Evolutionary conservation across 2,113 vertebrate genomes (phyloP).

Genomic region (Pseudonaja textilis): DNA sequence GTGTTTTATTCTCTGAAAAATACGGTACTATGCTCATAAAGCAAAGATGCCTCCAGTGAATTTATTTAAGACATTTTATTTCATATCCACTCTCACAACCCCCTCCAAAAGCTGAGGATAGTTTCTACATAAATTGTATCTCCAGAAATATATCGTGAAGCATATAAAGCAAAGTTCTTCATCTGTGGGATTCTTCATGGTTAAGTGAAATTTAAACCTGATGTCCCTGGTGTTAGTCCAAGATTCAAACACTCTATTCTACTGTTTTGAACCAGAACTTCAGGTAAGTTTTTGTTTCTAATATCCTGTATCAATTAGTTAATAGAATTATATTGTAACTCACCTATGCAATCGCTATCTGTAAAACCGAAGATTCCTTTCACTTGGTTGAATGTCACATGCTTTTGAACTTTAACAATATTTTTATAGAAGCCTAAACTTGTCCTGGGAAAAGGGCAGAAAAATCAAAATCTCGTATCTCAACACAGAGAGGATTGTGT

Average conservation of each 20-base stretch:
- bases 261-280: not conserved
- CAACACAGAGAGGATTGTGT: not conserved
- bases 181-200: not conserved
- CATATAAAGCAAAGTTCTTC: not conserved
- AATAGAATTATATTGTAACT: constrained; percentile 1
- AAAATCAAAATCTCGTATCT: not conserved
- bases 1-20: too few relatives aligned
- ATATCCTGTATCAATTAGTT: not conserved
- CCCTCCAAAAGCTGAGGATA: not conserved
- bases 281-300: not conserved
- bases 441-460: constrained; percentile 65
- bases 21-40: not conserved
- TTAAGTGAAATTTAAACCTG: not conserved
- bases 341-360: constrained; percentile 97
- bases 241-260: not conserved
- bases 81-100: not conserved
- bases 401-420: constrained; percentile 92
- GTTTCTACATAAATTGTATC: not conserved
- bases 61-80: not conserved
- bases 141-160: not conserved
- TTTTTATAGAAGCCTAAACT: constrained; percentile 91
- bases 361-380: constrained; percentile 98
- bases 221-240: not conserved
- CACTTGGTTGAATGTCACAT: constrained; percentile 97
- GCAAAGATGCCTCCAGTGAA: not conserved